Evolutionary conservation across 1,140 invertebrate genomes (phyloP), one percentile per base, ranked within the genome.

Genomic region (Scaptomyza pallida): DNA sequence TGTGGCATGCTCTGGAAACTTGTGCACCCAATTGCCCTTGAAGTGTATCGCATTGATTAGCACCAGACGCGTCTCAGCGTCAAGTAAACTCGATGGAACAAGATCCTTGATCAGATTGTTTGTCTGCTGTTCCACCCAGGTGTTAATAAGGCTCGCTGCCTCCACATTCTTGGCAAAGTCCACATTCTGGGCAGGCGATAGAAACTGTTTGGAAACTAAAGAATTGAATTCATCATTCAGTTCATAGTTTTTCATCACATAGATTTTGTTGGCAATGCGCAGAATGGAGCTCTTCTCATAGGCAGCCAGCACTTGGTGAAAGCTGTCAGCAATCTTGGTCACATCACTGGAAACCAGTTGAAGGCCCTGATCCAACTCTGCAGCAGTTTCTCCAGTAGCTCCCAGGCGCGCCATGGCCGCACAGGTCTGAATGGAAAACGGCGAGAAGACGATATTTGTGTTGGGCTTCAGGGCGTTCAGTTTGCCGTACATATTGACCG

Each of bases 1-100:
- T 0, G 80, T 89, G 5, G 90, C 37, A 8, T 33, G 9, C 56
- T 68, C 56, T 2, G 57, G 52, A 43, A 90, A 91, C 41, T 70
- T 37, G 47, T 89, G 70, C 23, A 57, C 41, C 89, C 90, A 91
- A n/a, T 63, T 74, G 41, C 90, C 90, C 41, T 91, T 91, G 44
- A 95, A 96, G 79, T 95, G 94, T 23, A 96, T 92, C 2, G 94
- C 94, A 86, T 95, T 95, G 1, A 93, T 91, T 8, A 95, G 89
- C 6, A 95, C 92, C 54, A 95, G 60, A 16, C 45, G 91, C 74
- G 92, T 92, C 2, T 75, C 19, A 0, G 10, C 8, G 51, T 65
- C 44, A 1, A 93, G 45, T 1, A 73, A 75, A 47, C 55, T 90
- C 23, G 90, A 6, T 1, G 77, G 13, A 12, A 95, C 69, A 1